Conservation (phyloP, 2,797 vertebrate species). For the Lycodopsis pacificus region DNA sequence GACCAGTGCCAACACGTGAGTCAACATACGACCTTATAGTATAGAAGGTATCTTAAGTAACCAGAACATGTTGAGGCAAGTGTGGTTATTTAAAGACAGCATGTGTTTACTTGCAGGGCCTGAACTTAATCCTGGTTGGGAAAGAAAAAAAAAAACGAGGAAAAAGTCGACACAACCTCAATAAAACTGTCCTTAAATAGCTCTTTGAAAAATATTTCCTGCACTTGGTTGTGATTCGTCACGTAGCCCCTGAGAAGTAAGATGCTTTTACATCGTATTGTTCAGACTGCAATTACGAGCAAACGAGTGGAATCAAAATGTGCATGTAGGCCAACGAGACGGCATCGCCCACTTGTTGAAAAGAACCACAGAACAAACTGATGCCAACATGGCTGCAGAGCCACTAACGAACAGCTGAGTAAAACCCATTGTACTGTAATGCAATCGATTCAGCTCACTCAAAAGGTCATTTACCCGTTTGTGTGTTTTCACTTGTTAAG, state of each 20-base stretch:
- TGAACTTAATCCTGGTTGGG: conserved; percentile 9
- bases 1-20: conserved; percentile 13
- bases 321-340: fast-evolving
- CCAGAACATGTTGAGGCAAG: conserved; percentile 51
- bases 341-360: background rate
- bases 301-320: background rate
- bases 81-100: conserved; percentile 70
- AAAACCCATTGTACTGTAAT: background rate
- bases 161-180: background rate
- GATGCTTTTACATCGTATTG: background rate
- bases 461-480: background rate
- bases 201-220: background rate
- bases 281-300: background rate
- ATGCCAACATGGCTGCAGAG: background rate
- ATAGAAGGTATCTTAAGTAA: conserved; percentile 31
- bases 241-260: fast-evolving
- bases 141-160: background rate
- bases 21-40: conserved; percentile 19
- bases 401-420: background rate
- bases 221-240: background rate
- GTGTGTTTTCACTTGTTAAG: background rate
- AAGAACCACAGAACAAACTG: background rate
- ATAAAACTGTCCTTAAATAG: background rate
- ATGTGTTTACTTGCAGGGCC: conserved; percentile 56
- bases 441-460: background rate